Base-by-base conservation (phyloP, 2,888 invertebrate species). In the Eurytoma californica region DNA sequence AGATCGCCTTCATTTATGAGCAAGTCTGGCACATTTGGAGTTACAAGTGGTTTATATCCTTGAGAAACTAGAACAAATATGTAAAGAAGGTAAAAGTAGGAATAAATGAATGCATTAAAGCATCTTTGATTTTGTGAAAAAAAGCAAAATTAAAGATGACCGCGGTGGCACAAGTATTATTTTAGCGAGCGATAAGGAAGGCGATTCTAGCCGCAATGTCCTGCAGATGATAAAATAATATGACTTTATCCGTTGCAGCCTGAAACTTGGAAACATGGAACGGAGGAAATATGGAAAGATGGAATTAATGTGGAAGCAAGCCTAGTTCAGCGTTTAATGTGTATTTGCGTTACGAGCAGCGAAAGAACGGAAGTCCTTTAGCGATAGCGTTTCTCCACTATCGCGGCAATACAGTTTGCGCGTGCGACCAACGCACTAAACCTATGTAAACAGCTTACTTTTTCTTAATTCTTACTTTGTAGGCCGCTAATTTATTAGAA, bases 1-100 rank as follows among this genome's bases (percentile, higher is more conserved):
- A 70, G 16, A 1, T 87, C 86, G 0, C 86, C 87, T 81, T 88
- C 88, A n/a, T 86, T 82, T 67, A 86, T 82, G 13, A 84, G 55
- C 28, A 87, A 76, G 61, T 88, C 84, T 0, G 77, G 77, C 5
- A 65, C 16, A 7, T 81, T 69, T 0, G 85, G 84, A 2, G 51
- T 65, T 24, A 84, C 81, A 3, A 24, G 63, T n/a, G 85, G 85
- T 67, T 78, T 83, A 14, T 51, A 14, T 58, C 82, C 83, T 69
- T 63, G 63, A 16, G 83, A 83, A 28, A 79, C 86, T 86, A 53
- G 3, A 12, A 51, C 3, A 51, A 51, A 51, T n/a, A 53, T 53
- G 13, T 9, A 39, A 39, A 39, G 9, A 39, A 39, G 1, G 9
- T 9, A 39, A 39, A 9, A 9, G 7, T 39, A 39, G 0, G 24